Percentiles rank a stretch among this genome's conserved stretches.
phyloP scores from a whole-genome alignment of 2,113 vertebrate species.

The Sinocyclocheilus maitianheensis region DNA sequence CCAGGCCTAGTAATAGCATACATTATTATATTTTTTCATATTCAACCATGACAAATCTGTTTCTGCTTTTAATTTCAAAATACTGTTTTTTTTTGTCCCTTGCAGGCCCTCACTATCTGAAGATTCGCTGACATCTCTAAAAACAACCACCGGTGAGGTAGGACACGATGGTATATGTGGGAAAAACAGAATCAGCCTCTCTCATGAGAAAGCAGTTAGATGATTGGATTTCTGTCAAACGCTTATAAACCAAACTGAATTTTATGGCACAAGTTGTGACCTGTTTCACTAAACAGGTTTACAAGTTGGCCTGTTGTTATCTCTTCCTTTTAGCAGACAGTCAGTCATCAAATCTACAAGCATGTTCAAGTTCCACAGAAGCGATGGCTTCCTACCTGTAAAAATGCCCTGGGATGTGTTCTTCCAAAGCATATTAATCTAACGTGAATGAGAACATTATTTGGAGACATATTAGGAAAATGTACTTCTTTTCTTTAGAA shows the following conservation, averaged over 20 bases:
- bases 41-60: not conserved
- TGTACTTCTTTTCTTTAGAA: too few relatives aligned
- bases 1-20: not conserved
- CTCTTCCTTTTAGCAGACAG: not conserved
- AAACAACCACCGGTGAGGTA: conserved; percentile 76
- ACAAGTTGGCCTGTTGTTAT: not conserved
- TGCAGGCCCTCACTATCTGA: conserved; percentile 49
- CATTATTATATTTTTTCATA: not conserved
- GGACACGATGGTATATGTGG: not conserved
- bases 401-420: not conserved
- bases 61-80: not conserved
- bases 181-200: not conserved
- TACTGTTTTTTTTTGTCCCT: conserved; percentile 42
- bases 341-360: not conserved
- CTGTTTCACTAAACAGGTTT: conserved; percentile 4
- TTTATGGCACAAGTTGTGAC: not conserved
- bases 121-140: conserved; percentile 54
- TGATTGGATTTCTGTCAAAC: not conserved
- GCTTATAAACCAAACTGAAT: not conserved
- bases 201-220: not conserved
- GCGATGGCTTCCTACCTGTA: not conserved
- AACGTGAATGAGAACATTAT: not conserved
- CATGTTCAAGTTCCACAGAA: not conserved
- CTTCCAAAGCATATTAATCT: not conserved
- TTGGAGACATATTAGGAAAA: too few relatives aligned